Percentiles rank a stretch among this genome's conserved stretches.
phyloP scores from a whole-genome alignment of 2,888 invertebrate genomes.

The Himalopsyche japonica region DNA sequence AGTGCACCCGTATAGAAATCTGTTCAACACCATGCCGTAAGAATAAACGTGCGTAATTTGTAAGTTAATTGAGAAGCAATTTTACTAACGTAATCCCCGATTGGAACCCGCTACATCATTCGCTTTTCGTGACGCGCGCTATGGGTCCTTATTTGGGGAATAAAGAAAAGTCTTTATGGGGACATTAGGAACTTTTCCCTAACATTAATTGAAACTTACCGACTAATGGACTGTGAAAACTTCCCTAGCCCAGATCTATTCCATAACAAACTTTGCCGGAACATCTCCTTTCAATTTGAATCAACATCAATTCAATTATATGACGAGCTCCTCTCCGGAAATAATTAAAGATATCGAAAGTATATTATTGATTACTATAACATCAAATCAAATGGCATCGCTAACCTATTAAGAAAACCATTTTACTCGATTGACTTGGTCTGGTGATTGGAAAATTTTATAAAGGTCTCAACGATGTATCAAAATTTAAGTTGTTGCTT shows the following conservation, averaged over 20 bases:
- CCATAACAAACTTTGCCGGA: neutral
- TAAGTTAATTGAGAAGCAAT: no score
- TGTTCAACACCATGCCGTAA: no score
- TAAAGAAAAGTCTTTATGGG: neutral
- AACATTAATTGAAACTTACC: neutral
- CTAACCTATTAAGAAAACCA: no score
- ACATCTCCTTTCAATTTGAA: neutral
- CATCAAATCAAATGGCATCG: neutral
- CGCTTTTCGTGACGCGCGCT: neutral
- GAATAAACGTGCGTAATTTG: no score
- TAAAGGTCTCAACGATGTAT: no score
- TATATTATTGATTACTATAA: neutral
- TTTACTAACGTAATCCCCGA: neutral
- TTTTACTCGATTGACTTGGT: no score
- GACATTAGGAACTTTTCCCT: neutral
- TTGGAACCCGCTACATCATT: neutral
- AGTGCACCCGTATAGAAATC: no score
- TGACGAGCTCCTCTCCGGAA: neutral
- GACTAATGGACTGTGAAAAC: neutral
- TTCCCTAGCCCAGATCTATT: neutral
- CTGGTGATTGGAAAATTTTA: no score
- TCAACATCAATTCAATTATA: neutral
- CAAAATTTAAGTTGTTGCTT: no score
- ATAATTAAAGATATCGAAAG: neutral
- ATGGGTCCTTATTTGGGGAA: neutral